Base-by-base conservation (phyloP, 2,113 vertebrate species). In the Beaufortia kweichowensis region DNA sequence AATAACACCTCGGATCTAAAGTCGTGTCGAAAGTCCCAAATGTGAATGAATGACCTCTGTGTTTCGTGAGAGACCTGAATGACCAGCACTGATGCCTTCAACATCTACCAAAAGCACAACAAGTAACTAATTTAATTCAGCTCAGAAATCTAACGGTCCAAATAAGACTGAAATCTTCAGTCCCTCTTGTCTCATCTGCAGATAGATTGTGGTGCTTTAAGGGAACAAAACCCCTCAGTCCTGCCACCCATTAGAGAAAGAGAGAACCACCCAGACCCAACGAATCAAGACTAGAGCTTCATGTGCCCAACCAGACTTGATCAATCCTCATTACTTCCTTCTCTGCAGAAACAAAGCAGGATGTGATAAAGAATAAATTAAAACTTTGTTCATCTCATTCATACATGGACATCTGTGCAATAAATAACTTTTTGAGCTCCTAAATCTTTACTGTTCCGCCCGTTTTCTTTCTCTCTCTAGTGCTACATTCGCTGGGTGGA, bases 1-100 rank as follows among this genome's bases (percentile, higher is more conserved):
- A 81, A 83, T 77, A 7, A 57, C 75, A 61, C 65, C 76, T 83
- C 82, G 81, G 84, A 83, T 85, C 85, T 86, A 75, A 84, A 77
- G 85, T 88, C 75, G 80, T 83, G n/a, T 57, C 39, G 83, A 87
- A 84, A 86, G 82, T 80, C 86, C 82, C 79, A 79, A 82, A 87
- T 82, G 80, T 84, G 84, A 84, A 65, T 80, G 83, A 85, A 62
- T 80, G 84, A 85, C 80, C 83, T 85, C 84, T 85, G 61, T 84
- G 60, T 1, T 60, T 85, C 81, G 79, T 85, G 83, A 78, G 75
- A 85, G 82, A 85, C 82, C 86, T 83, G 84, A 85, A 78, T 68
- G 43, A 57, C 48, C 14, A 48, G 33, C 15, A 50, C 76, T 63
- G 66, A 69, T 57, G 56, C 65, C 75, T 77, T 59, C 65, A 17